phyloP scores from a whole-genome alignment of 1,140 invertebrate species.

The Steinernema khuongi region DNA sequence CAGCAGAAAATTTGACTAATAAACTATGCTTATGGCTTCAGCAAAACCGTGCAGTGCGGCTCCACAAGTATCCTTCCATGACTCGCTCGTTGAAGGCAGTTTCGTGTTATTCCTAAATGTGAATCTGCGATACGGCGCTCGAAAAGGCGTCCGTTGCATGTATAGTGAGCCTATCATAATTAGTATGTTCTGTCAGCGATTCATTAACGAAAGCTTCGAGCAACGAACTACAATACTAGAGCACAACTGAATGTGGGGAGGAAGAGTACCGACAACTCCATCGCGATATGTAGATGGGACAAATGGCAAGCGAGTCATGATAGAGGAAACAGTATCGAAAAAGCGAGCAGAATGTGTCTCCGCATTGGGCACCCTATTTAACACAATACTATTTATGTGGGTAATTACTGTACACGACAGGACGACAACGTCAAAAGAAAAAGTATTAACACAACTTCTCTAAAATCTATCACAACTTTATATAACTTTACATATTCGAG shows the following conservation, averaged over 20 bases:
- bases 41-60: too few species aligned
- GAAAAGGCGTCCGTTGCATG: too few species aligned
- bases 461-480: conserved; percentile 25
- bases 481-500: conserved; percentile 12
- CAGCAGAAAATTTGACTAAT: too few species aligned
- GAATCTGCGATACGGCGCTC: too few species aligned
- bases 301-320: conserved; percentile 18
- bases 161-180: too few species aligned
- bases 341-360: conserved; percentile 15
- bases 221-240: too few species aligned
- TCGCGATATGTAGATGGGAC: not conserved
- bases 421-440: not conserved
- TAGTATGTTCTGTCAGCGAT: too few species aligned
- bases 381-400: conserved; percentile 24
- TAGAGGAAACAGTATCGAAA: conserved; percentile 21
- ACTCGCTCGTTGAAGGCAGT: not conserved
- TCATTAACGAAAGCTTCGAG: too few species aligned
- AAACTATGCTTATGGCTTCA: too few species aligned
- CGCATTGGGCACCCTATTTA: conserved; percentile 4
- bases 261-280: not conserved
- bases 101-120: too few species aligned
- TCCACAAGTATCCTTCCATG: conserved; percentile 8
- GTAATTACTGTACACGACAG: conserved; percentile 19
- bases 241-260: not conserved
- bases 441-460: conserved; percentile 5